Evolutionary conservation across 2,888 invertebrate species (phyloP).

Genomic region (Caenorhabditis imperialis): DNA sequence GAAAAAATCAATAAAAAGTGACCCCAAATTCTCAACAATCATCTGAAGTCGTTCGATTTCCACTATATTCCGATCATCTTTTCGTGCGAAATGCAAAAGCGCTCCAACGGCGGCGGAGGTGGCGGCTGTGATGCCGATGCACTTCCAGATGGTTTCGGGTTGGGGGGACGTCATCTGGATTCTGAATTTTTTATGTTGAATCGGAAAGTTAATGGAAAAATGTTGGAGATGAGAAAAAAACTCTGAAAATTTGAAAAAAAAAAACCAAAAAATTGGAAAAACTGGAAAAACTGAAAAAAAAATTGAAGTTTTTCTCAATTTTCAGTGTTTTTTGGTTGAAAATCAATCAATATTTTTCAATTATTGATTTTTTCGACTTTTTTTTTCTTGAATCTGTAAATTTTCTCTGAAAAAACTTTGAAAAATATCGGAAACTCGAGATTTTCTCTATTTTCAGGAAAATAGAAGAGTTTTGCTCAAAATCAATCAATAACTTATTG

Average conservation of each 20-base stretch:
- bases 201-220: conserved; percentile 2
- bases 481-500: too few species aligned
- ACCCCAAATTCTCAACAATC: conserved; percentile 41
- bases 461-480: too few species aligned
- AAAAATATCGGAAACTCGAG: too few species aligned
- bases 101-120: conserved; percentile 24
- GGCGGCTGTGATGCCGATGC: conserved; percentile 40
- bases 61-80: conserved; percentile 18
- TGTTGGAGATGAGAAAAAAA: background rate
- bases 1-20: too few species aligned
- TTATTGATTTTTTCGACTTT: too few species aligned
- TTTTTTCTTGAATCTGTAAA: too few species aligned
- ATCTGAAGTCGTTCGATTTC: conserved; percentile 47
- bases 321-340: too few species aligned
- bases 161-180: conserved; percentile 17
- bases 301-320: background rate
- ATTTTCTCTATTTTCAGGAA: too few species aligned
- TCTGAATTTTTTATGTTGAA: too few species aligned
- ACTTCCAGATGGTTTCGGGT: conserved; percentile 36
- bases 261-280: background rate
- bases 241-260: background rate
- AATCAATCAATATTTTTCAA: too few species aligned
- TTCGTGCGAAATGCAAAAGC: conserved; percentile 15
- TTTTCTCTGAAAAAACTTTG: too few species aligned
- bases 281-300: background rate